These are phyloP conservation scores for Acromyrmex heyeri DNA, from an alignment of 1,140 invertebrate species.

Conservation along the genomic window DNA sequence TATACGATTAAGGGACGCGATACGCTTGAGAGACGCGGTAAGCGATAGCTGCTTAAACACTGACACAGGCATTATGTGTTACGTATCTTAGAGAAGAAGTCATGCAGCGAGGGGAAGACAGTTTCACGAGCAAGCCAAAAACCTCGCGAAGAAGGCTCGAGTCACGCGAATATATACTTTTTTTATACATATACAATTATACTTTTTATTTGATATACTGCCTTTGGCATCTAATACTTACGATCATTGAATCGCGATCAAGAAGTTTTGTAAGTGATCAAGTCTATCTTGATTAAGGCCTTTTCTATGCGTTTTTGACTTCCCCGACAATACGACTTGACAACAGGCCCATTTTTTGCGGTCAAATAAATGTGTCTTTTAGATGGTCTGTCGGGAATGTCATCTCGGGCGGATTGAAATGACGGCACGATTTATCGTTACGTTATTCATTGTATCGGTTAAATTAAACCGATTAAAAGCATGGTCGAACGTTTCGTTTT, in stretches of 20 bases:
- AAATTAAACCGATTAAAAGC: not conserved
- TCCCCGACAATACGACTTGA: slow-evolving; percentile 38
- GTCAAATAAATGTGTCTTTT: slow-evolving; percentile 72
- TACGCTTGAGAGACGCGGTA: slow-evolving; percentile 47
- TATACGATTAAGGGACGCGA: slow-evolving; percentile 31
- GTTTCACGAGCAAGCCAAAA: slow-evolving; percentile 51
- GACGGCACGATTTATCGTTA: not conserved
- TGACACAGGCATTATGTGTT: slow-evolving; percentile 38
- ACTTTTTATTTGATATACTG: slow-evolving; percentile 58
- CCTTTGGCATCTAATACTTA: slow-evolving; percentile 37
- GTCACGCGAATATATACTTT: slow-evolving; percentile 50
- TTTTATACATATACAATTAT: slow-evolving; percentile 54
- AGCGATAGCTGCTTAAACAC: slow-evolving; percentile 58
- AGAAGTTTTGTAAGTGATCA: slow-evolving; percentile 5
- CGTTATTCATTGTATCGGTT: slow-evolving; percentile 1
- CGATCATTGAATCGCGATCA: slow-evolving; percentile 15
- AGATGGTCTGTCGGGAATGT: slow-evolving; percentile 4
- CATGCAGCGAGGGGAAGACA: slow-evolving; percentile 12
- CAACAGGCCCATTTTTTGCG: slow-evolving; percentile 72
- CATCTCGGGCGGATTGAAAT: slow-evolving; percentile 13
- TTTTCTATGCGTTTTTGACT: slow-evolving; percentile 32
- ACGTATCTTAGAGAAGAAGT: slow-evolving; percentile 43
- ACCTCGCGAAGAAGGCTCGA: slow-evolving; percentile 44
- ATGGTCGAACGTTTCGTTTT: slow-evolving; percentile 1
- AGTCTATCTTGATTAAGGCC: not conserved